phyloP scores from a whole-genome alignment of 2,888 invertebrate genomes.

The Trichacis sp. region DNA sequence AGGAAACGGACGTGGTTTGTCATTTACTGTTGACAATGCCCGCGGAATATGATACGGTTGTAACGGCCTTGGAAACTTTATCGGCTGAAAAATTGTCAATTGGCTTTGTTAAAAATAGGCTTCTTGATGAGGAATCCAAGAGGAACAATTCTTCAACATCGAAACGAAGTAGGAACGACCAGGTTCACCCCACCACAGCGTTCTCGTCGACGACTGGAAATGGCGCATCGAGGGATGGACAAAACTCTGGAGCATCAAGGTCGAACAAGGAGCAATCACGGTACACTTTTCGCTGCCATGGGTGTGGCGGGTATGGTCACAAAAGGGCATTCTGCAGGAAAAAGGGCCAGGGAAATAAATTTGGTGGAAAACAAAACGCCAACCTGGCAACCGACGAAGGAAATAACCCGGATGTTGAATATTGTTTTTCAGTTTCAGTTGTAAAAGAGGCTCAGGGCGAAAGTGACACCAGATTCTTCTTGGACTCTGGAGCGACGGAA shows the following conservation, averaged over 20 bases:
- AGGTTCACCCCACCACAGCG: too few relatives aligned
- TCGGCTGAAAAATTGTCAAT: constrained; percentile 25
- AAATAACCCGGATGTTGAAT: background rate
- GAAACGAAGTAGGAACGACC: constrained; percentile 2
- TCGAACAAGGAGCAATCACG: too few relatives aligned
- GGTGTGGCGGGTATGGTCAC: background rate
- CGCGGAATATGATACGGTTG: constrained; percentile 40
- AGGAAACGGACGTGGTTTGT: constrained; percentile 39
- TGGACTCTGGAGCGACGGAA: too few relatives aligned
- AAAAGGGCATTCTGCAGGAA: too few relatives aligned
- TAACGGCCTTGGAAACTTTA: constrained; percentile 42
- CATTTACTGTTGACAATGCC: constrained; percentile 32
- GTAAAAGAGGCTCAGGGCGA: constrained; percentile 39
- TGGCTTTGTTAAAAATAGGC: constrained; percentile 42
- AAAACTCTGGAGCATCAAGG: constrained; percentile 11
- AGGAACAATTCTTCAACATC: too few relatives aligned
- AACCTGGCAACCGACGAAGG: constrained; percentile 7
- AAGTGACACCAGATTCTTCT: too few relatives aligned
- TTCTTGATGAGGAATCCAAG: constrained; percentile 45
- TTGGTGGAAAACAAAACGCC: background rate
- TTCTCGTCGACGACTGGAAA: too few relatives aligned
- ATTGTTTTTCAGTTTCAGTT: constrained; percentile 13
- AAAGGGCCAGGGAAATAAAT: too few relatives aligned
- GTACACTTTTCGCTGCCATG: background rate
- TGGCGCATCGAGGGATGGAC: too few relatives aligned